These are phyloP conservation scores for Drosophila grimshawi DNA, from an alignment of 1,140 invertebrate species.

Conservation along the genomic window DNA sequence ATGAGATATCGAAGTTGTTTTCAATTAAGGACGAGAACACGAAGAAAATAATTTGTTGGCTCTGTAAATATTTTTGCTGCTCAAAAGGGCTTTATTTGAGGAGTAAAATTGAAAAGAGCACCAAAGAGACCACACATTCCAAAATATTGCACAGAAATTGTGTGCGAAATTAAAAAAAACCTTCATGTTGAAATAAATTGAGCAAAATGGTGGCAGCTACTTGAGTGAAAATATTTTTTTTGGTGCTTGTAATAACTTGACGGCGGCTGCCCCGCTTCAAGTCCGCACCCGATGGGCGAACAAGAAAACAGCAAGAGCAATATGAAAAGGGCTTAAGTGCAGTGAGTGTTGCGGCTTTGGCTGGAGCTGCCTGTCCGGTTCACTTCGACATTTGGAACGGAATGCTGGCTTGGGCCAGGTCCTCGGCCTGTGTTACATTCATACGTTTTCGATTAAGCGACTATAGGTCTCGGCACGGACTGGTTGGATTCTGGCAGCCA, in stretches of 20 bases:
- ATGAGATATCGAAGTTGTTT: neutral
- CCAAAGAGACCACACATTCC: conserved; percentile 40
- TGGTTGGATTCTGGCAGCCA: conserved; percentile 46
- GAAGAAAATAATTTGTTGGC: conserved; percentile 14
- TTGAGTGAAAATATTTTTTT: conserved; percentile 82
- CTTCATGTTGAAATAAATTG: conserved; percentile 77
- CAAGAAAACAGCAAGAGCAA: conserved; percentile 51
- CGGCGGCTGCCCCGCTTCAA: conserved; percentile 30
- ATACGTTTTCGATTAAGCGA: conserved; percentile 78
- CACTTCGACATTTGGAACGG: neutral
- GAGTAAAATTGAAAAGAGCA: conserved; percentile 50
- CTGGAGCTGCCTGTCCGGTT: neutral
- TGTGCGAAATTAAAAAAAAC: conserved; percentile 63
- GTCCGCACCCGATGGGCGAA: conserved; percentile 1
- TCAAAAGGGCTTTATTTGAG: conserved; percentile 19
- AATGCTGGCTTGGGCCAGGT: neutral
- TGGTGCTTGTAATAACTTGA: conserved; percentile 77
- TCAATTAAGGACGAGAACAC: neutral
- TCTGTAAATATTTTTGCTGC: conserved; percentile 25
- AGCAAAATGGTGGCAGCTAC: conserved; percentile 80
- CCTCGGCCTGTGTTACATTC: conserved; percentile 58
- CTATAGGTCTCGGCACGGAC: conserved; percentile 24
- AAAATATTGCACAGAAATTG: conserved; percentile 57
- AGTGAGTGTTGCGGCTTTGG: conserved; percentile 54
- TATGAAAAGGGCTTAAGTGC: conserved; percentile 74